These are phyloP conservation scores for Etheostoma spectabile DNA, from an alignment of 2,113 vertebrate species.

Conservation along the genomic window DNA sequence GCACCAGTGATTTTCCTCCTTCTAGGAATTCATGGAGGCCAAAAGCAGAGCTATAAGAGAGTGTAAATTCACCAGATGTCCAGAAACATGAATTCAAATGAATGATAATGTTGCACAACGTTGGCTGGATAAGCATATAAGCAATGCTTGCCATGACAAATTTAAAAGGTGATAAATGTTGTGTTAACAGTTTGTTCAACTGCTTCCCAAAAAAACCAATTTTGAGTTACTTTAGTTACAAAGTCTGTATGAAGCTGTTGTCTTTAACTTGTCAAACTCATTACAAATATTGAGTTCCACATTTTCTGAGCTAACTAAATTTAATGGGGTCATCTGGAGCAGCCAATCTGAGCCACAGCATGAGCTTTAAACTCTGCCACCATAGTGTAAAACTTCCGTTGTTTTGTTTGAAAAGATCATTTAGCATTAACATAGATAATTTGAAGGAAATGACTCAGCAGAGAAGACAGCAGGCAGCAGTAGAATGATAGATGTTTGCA, in stretches of 20 bases:
- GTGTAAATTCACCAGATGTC: no score
- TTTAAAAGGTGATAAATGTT: background rate
- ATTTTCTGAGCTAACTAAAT: background rate
- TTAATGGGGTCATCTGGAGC: background rate
- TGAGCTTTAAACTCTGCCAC: conserved; percentile 5
- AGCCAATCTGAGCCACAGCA: conserved; percentile 8
- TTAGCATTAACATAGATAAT: conserved; percentile 30
- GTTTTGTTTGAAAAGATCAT: conserved; percentile 12
- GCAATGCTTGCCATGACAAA: background rate
- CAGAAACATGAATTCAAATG: no score
- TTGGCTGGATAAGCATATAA: background rate
- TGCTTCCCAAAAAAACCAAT: background rate
- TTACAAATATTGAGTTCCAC: background rate
- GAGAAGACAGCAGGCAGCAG: conserved; percentile 16
- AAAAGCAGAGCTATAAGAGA: no score
- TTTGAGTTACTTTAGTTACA: background rate
- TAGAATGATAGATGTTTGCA: conserved; percentile 35
- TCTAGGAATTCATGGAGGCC: no score
- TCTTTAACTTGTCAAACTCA: background rate
- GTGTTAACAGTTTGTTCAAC: background rate
- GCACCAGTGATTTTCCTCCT: background rate
- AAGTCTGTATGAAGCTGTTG: background rate
- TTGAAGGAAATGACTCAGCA: conserved; percentile 58
- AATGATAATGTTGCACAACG: no score
- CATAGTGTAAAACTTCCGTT: conserved; percentile 13